Conservation (phyloP, 1,140 invertebrate genomes). For the Danaus plexippus region DNA sequence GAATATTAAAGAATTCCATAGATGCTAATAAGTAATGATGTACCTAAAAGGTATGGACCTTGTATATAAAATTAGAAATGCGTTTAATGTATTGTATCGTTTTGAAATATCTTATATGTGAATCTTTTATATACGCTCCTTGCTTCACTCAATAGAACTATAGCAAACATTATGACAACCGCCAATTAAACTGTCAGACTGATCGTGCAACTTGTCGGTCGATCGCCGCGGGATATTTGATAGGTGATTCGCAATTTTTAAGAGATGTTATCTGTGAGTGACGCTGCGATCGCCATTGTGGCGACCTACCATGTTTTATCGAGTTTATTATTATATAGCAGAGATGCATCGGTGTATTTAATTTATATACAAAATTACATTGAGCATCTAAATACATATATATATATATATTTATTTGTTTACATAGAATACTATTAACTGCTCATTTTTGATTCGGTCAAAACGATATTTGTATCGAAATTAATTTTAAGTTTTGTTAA, state of each 20-base stretch:
- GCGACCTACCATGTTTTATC: conserved; percentile 29
- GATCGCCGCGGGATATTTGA: conserved; percentile 37
- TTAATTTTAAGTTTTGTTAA: no score
- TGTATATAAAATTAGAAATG: no score
- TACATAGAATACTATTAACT: no score
- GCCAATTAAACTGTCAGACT: conserved; percentile 49
- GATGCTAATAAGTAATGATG: no score
- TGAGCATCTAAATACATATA: no score
- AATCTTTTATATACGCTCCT: no score
- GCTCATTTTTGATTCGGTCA: conserved; percentile 2
- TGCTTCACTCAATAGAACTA: background rate
- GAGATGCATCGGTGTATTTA: background rate
- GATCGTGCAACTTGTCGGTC: conserved; percentile 31
- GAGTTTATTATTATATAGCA: conserved; percentile 25
- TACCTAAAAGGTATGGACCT: no score
- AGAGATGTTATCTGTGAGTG: conserved; percentile 47
- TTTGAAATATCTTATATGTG: no score
- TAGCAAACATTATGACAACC: conserved; percentile 42
- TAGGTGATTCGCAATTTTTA: conserved; percentile 52
- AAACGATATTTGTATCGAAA: background rate
- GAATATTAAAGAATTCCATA: no score
- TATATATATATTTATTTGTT: conserved; percentile 2
- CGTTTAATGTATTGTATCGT: no score
- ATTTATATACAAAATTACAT: no score
- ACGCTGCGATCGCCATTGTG: conserved; percentile 46